Conservation (phyloP, 2,888 invertebrate genomes). For the Linnaemya tessellans region DNA sequence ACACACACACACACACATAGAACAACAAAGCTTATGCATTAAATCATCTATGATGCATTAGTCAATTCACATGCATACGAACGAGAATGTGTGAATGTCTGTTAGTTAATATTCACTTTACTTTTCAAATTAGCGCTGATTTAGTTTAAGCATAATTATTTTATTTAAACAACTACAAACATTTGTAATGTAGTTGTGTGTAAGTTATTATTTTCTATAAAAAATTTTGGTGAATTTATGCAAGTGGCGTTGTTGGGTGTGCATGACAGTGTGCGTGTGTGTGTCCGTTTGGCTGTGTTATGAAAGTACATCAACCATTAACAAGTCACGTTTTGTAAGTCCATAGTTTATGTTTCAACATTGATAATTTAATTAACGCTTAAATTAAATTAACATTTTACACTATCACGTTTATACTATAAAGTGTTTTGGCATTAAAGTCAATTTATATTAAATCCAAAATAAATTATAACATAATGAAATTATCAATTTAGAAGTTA, state of each 20-base stretch:
- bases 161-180: slow-evolving; percentile 62
- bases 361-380: slow-evolving; percentile 71
- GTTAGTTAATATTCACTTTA: slow-evolving; percentile 46
- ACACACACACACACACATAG: neutral
- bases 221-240: slow-evolving; percentile 2
- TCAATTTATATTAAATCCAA: slow-evolving; percentile 11
- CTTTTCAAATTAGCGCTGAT: slow-evolving; percentile 66
- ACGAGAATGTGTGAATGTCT: slow-evolving; percentile 26
- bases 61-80: neutral
- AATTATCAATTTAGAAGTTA: neutral
- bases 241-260: neutral
- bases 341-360: slow-evolving; percentile 61
- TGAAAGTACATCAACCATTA: slow-evolving; percentile 65
- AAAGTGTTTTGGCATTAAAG: slow-evolving; percentile 36
- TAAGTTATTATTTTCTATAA: slow-evolving; percentile 44
- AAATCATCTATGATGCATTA: slow-evolving; percentile 33
- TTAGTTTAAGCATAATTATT: slow-evolving; percentile 69
- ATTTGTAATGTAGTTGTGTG: slow-evolving; percentile 43
- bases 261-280: neutral
- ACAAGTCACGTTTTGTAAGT: slow-evolving; percentile 68
- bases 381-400: slow-evolving; percentile 60
- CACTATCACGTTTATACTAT: slow-evolving; percentile 42
- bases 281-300: slow-evolving; percentile 5
- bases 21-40: slow-evolving; percentile 23
- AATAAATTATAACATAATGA: slow-evolving; percentile 3